Evolutionary conservation across 2,888 invertebrate species (phyloP).

Genomic region (Drosophila formosana): DNA sequence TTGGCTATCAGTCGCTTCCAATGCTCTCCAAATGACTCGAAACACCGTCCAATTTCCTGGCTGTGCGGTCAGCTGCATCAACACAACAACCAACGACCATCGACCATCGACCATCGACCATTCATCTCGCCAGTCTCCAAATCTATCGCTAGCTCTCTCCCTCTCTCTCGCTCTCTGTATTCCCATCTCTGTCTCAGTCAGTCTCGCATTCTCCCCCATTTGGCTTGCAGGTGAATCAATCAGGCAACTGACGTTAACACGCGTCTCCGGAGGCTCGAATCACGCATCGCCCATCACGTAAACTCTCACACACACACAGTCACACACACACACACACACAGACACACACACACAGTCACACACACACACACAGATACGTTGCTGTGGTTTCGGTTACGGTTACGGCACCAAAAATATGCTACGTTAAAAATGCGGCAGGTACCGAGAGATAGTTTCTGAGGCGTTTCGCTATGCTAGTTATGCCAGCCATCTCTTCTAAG

Average conservation of each 20-base stretch:
- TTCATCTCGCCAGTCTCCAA: background rate
- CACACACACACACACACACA: conserved; percentile 8
- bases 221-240: conserved; percentile 35
- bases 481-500: background rate
- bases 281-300: conserved; percentile 28
- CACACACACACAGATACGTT: conserved; percentile 5
- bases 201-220: background rate
- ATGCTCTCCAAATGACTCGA: conserved; percentile 17
- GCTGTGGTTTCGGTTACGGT: conserved; percentile 30
- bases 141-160: background rate
- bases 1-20: background rate
- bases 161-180: background rate
- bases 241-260: conserved; percentile 39
- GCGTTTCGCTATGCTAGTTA: conserved; percentile 15
- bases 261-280: conserved; percentile 40
- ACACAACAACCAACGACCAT: background rate
- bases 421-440: conserved; percentile 26
- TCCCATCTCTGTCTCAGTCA: background rate
- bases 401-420: conserved; percentile 17
- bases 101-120: background rate
- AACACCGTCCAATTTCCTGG: conserved; percentile 23
- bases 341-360: background rate
- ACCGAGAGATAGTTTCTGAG: conserved; percentile 12
- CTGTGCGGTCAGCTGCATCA: conserved; percentile 21
- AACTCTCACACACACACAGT: background rate